A percentile compares a stretch with the other conserved stretches of the same genome.
phyloP scores from a whole-genome alignment of 2,113 vertebrate genomes.

The Girardinichthys multiradiatus region DNA sequence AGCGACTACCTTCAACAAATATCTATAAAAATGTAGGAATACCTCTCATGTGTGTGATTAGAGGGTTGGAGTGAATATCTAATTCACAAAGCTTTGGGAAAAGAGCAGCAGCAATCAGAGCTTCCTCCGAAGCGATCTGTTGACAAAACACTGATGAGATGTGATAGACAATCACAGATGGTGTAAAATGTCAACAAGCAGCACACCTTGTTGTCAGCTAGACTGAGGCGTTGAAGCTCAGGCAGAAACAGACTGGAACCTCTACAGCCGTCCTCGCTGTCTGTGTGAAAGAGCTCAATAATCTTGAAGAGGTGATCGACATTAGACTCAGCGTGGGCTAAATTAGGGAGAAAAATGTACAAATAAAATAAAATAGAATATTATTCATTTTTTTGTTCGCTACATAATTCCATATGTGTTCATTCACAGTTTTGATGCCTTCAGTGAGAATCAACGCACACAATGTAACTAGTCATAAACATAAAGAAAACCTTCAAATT shows the following conservation, averaged over 20 bases:
- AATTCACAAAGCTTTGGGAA: conserved; percentile 84
- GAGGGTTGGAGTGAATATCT: conserved; percentile 84
- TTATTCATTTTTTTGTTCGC: too few relatives aligned
- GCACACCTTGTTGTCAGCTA: conserved; percentile 87
- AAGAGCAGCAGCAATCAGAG: conserved; percentile 81
- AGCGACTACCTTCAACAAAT: neutral
- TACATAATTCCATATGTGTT: too few relatives aligned
- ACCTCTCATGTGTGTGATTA: conserved; percentile 81
- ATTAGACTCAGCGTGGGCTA: conserved; percentile 19
- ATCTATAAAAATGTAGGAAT: conserved; percentile 6
- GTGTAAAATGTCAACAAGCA: neutral
- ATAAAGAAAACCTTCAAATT: too few relatives aligned
- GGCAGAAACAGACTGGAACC: conserved; percentile 78
- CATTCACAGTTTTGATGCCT: too few relatives aligned
- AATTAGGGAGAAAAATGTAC: neutral
- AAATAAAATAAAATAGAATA: too few relatives aligned
- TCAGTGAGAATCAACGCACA: too few relatives aligned
- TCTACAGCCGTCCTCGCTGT: conserved; percentile 12
- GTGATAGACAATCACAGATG: neutral
- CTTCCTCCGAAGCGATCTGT: conserved; percentile 85
- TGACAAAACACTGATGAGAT: conserved; percentile 36
- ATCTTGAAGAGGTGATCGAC: neutral
- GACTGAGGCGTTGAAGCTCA: conserved; percentile 81
- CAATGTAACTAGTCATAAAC: too few relatives aligned
- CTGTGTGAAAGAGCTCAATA: neutral